Evolutionary conservation across 2,888 invertebrate species (phyloP), one percentile per base, ranked within the genome.

Genomic region (Pseudococcus longispinus): DNA sequence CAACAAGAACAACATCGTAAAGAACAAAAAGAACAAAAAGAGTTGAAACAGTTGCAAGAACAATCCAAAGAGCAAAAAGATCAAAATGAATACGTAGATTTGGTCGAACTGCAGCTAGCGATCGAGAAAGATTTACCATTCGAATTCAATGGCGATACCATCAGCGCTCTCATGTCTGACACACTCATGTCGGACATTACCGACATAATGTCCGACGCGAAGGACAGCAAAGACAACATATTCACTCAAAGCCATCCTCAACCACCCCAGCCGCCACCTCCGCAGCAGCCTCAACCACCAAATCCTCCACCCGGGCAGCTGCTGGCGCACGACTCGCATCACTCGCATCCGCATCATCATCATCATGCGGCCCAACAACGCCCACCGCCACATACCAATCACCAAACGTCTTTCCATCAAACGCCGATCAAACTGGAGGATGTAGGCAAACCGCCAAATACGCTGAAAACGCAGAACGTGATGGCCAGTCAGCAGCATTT

Each of bases 61-160:
- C 77, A 80, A 42, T 20, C 42, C 20, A 80, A 80, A 42, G 77
- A 80, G 20, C 77, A 42, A 42, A 80, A 80, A 80, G 77, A 80
- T 20, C 83, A 83, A 55, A 95, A 96, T 90, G 96, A 96, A 90
- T 96, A 96, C 90, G 95, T 95, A n/a, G 96, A 96, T 88, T 91
- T 96, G 89, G 95, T 95, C 89, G 94, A 95, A 90, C 95, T 95
- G 91, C 96, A 96, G 13, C 95, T 95, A 9, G 96, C 96, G 0
- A 92, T 97, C 88, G 97, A 96, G 89, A 95, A 96, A 89, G 97
- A 96, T 65, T 93, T 96, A 88, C 95, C 96, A 90, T 96, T 95
- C 84, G 96, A 96, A 89, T 96, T 96, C 89, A 95, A 95, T 88
- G 94, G 94, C 89, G 95, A 94, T 89, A 93, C 93, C 89, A 93